Base-by-base conservation (phyloP, 2,888 invertebrate genomes). In the Eilema sororculum region DNA sequence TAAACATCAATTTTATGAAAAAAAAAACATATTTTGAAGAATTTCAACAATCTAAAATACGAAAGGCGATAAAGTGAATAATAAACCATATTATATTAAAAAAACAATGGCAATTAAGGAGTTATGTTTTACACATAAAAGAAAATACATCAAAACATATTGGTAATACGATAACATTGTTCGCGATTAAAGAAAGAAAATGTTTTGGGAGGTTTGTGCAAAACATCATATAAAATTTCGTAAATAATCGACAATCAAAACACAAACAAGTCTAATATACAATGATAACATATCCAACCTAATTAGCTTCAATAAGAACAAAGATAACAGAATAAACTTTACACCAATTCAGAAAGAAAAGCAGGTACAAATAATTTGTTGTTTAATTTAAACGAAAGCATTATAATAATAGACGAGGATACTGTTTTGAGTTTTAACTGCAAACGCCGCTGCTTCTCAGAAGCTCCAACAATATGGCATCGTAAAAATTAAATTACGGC, bases 401-500 rank as follows among this genome's bases (percentile, higher is more conserved):
- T 80, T 73, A 78, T 65, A 78, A 79, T 79, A 84, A 86, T 78
- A 77, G 76, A 71, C 77, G 84, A 83, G 78, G 82, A 80, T 79
- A 82, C 81, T 84, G 81, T 84, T 84, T 85, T 84, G 83, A 90
- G 87, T 86, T 89, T 89, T 86, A 89, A 88, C 87, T 85, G 84
- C 87, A 91, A 91, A 90, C 88, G 88, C 83, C 86, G 86, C 86
- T 87, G 86, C 86, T 87, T 83, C 84, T 80, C 80, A 84, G 83
- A 84, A 88, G 86, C 89, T 88, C 85, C 85, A 90, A 91, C 91
- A 91, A 91, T 90, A 90, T 88, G 89, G 88, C 90, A 87, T 88
- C 89, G 88, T 91, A 92, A 92, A 91, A 94, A 94, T 93, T 91
- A 93, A 93, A 94, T 93, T 92, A 93, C 90, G 84, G 82, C 79